phyloP scores from a whole-genome alignment of 2,113 vertebrate species.

The Orthonyx spaldingii region DNA sequence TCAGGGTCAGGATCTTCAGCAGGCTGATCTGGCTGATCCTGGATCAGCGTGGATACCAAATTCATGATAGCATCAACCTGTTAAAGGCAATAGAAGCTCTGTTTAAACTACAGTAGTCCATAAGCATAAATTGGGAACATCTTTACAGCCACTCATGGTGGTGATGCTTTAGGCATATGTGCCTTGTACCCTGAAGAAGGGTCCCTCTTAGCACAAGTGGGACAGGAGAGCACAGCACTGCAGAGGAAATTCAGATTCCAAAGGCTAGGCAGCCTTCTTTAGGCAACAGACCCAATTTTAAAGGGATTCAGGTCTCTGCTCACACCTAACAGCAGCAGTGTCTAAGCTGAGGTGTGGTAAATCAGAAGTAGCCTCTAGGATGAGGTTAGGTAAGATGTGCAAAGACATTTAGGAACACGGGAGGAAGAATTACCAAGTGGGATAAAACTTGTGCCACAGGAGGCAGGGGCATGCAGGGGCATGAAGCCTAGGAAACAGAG shows the following conservation, averaged over 20 bases:
- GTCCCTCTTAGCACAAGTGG: not conserved
- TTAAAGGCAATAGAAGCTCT: not conserved
- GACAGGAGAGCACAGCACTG: not conserved
- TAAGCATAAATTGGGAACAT: not conserved
- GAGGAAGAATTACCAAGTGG: not conserved
- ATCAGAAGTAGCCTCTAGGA: not conserved
- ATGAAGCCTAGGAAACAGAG: not conserved
- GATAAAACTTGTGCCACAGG: not conserved
- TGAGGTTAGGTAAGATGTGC: not conserved
- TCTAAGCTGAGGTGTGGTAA: not conserved
- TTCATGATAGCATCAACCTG: constrained; percentile 96
- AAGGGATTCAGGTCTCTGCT: not conserved
- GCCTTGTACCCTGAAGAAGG: not conserved
- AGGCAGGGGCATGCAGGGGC: not conserved
- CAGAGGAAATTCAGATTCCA: not conserved
- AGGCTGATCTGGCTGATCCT: constrained; percentile 97
- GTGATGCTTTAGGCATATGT: not conserved
- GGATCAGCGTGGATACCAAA: constrained; percentile 91
- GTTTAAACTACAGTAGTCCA: not conserved
- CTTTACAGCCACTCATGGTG: not conserved
- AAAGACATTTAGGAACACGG: not conserved
- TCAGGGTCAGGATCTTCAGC: constrained; percentile 95
- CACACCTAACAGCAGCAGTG: not conserved
- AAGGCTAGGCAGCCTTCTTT: not conserved
- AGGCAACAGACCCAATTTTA: not conserved